Base-by-base conservation (phyloP, 2,113 vertebrate species). In the Triplophysa rosa region DNA sequence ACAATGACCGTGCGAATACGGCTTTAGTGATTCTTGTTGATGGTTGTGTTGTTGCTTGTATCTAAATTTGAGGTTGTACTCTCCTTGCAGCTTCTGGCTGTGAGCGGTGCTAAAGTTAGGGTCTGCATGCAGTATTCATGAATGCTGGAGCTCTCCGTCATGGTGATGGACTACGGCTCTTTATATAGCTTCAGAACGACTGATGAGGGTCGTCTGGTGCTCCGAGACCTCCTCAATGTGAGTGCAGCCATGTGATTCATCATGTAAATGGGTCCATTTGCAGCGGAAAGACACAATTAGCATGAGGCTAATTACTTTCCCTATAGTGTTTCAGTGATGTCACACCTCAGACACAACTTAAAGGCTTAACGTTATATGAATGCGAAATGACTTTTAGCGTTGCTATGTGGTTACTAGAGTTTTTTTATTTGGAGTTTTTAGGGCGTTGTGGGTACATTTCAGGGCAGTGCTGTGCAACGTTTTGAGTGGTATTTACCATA, bases 131-230 rank as follows among this genome's bases (percentile, higher is more conserved):
- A 80, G 78, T 83, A 83, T 83, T 83, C 74, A 80, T 79, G 49
- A 62, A 62, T 62, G 29, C 66, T 74, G 64, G 4, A 8, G 68
- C 61, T 79, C 40, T 71, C 58, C 26, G 23, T 85, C 59, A 81
- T n/a, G 54, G 76, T 84, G 86, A 91, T 91, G 83, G 87, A 91
- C 88, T 89, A 84, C 84, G 67, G 84, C 82, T 88, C 90, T 90
- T 83, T 73, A 89, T 91, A 86, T 89, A 90, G 90, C 80, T 81
- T 61, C 84, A 85, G 77, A 84, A 87, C 77, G 87, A 89, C 90
- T 83, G 86, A 92, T 90, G 88, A 90, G 88, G 87, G 84, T 87
- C 82, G 86, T 90, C 89, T 84, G 80, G 58, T 62, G 72, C 72
- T 77, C 62, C 26, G 24, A 77, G 62, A 52, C 62, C 47, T 77